Evolutionary conservation across 2,797 vertebrate species (phyloP).

Genomic region (Pantherophis vulpinus): DNA sequence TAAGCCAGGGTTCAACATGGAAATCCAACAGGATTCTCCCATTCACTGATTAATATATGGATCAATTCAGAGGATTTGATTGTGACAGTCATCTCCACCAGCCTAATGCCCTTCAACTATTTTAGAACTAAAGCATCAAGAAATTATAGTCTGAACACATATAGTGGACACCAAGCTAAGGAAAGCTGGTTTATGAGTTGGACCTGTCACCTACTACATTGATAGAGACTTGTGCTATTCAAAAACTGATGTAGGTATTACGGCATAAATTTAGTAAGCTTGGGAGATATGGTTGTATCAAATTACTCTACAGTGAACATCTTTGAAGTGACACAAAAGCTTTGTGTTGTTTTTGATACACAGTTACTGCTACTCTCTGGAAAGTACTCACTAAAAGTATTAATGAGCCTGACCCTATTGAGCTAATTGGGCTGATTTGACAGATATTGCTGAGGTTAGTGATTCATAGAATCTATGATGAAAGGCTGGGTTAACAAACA

Average conservation of each 20-base stretch:
- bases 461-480: constrained; percentile 1
- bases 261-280: neutral
- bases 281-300: neutral
- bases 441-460: neutral
- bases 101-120: neutral
- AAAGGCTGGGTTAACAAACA: constrained; percentile 9
- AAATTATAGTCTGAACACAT: neutral
- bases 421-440: constrained; percentile 14
- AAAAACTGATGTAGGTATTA: neutral
- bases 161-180: neutral
- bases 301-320: neutral
- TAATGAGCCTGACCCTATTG: constrained; percentile 3
- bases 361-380: neutral
- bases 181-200: neutral
- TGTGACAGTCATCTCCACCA: neutral
- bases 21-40: neutral
- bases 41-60: neutral
- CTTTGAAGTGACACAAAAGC: neutral
- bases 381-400: neutral
- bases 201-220: neutral
- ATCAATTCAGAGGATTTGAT: neutral
- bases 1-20: neutral
- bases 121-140: neutral
- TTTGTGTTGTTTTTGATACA: neutral
- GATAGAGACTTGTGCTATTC: neutral